phyloP scores from a whole-genome alignment of 2,113 vertebrate genomes.

The Delphinus delphis region DNA sequence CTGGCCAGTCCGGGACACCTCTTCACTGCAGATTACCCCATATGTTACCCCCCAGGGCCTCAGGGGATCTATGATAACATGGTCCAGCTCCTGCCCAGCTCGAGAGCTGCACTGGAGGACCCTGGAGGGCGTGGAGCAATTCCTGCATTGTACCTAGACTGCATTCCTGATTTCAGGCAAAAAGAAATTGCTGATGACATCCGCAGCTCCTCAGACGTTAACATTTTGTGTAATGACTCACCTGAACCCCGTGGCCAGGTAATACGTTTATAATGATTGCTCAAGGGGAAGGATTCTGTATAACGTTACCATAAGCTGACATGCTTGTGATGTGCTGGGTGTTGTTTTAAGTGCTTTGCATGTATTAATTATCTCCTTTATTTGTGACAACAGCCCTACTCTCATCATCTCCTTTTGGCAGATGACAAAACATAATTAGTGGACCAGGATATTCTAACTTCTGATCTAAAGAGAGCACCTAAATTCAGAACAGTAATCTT shows the following conservation, averaged over 20 bases:
- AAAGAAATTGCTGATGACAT: neutral
- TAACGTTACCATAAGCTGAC: neutral
- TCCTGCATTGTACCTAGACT: neutral
- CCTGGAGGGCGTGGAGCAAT: neutral
- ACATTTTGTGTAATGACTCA: neutral
- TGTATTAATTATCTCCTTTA: neutral
- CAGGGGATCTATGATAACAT: neutral
- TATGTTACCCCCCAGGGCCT: neutral
- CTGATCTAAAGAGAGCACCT: neutral
- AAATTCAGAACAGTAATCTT: neutral
- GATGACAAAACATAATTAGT: neutral
- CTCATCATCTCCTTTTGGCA: neutral
- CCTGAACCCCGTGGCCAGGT: conserved; percentile 47
- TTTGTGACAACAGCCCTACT: neutral
- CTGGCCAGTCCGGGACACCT: neutral
- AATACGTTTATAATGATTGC: neutral
- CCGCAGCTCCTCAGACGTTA: neutral
- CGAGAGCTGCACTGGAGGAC: neutral
- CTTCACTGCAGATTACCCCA: neutral
- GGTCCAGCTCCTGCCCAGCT: neutral
- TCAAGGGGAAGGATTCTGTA: neutral
- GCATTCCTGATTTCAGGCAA: neutral
- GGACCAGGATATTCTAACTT: neutral
- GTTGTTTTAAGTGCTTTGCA: neutral
- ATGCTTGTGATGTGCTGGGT: neutral